Conservation (phyloP, 2,888 invertebrate species). For the Sphinx pinastri region DNA sequence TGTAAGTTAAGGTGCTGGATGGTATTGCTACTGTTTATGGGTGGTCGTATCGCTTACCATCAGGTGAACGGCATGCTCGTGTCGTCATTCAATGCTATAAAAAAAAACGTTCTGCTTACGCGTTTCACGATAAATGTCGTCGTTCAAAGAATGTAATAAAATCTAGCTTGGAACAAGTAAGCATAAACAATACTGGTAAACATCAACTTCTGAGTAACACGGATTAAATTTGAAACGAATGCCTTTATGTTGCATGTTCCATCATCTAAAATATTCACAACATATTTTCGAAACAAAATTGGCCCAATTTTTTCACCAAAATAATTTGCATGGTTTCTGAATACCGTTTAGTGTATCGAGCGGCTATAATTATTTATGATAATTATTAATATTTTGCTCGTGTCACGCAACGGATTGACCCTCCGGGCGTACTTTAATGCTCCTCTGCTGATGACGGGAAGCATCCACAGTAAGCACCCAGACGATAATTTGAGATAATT, state of each 20-base stretch:
- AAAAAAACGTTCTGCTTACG: constrained; percentile 8
- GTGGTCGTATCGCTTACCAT: no score
- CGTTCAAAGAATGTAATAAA: constrained; percentile 50
- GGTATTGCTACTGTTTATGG: no score
- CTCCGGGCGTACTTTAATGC: constrained; percentile 61
- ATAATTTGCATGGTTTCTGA: constrained; percentile 30
- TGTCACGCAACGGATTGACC: constrained; percentile 68
- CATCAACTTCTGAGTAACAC: constrained; percentile 5
- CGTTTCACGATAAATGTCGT: constrained; percentile 5
- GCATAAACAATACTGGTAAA: constrained; percentile 9
- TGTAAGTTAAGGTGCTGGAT: no score
- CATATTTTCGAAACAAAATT: constrained; percentile 43
- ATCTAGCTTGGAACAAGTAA: constrained; percentile 39
- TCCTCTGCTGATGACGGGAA: constrained; percentile 61
- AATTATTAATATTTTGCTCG: constrained; percentile 72
- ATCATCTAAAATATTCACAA: constrained; percentile 43
- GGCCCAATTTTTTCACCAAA: constrained; percentile 11
- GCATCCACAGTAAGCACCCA: constrained; percentile 61
- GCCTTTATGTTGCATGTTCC: not conserved
- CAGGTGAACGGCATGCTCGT: no score
- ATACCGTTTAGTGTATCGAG: constrained; percentile 50
- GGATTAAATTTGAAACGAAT: not conserved
- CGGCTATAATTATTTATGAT: constrained; percentile 61
- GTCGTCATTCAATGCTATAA: no score
- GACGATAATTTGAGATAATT: constrained; percentile 81